Percentiles rank a stretch among this genome's conserved stretches.
These are phyloP conservation scores for Brachypalpus laphriformis DNA, from an alignment of 2,888 invertebrate genomes.

Conservation along the genomic window DNA sequence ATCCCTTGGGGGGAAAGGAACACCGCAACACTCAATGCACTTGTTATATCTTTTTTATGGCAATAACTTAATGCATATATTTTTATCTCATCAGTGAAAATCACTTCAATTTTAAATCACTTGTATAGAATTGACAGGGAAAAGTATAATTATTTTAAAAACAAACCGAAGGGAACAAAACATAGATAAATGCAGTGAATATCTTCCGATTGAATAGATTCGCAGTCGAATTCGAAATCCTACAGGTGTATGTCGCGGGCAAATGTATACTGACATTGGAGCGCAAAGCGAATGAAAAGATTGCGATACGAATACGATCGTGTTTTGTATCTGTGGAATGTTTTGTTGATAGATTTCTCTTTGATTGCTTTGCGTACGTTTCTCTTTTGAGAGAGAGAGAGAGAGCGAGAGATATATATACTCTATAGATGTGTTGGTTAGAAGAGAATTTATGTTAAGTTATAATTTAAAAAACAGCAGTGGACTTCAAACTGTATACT, in stretches of 20 bases:
- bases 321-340: slow-evolving; percentile 27
- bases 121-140: neutral
- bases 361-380: neutral
- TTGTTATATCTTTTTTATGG: slow-evolving; percentile 9
- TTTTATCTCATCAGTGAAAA: neutral
- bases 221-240: slow-evolving; percentile 60
- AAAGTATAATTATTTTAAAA: neutral
- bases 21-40: slow-evolving; percentile 47
- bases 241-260: slow-evolving; percentile 63
- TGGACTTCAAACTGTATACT: slow-evolving; percentile 3
- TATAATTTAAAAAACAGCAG: neutral
- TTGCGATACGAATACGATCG: slow-evolving; percentile 30
- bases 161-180: slow-evolving; percentile 2
- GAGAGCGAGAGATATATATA: too few relatives aligned
- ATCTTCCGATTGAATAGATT: slow-evolving; percentile 26
- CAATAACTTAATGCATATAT: neutral
- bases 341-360: slow-evolving; percentile 58
- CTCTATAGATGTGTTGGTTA: too few relatives aligned
- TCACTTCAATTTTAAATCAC: slow-evolving; percentile 1
- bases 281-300: slow-evolving; percentile 38
- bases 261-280: slow-evolving; percentile 53
- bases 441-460: neutral
- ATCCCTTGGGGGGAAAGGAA: neutral
- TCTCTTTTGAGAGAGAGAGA: slow-evolving; percentile 1
- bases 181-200: slow-evolving; percentile 22